Evolutionary conservation across 2,888 invertebrate genomes (phyloP), one percentile per base, ranked within the genome.

Genomic region (Sceliomorpha sp.): DNA sequence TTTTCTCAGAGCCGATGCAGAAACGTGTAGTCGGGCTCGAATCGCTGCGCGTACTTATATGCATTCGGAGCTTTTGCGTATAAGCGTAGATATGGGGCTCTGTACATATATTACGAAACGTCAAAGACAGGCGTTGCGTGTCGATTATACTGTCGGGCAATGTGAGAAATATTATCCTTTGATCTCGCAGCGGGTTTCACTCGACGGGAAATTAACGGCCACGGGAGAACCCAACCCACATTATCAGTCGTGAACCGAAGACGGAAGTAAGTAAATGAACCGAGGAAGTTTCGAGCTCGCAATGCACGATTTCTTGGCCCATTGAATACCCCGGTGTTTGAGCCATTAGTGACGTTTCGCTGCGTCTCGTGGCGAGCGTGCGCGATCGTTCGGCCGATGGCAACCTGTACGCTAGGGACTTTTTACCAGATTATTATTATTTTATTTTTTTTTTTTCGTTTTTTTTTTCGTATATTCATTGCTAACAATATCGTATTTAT

Each of bases 121-220:
- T 70, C 71, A 39, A 68, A 58, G 69, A 50, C 69, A 58, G 53
- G 58, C 70, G 74, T 83, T 79, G 83, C 79, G 77, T 81, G 78
- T 75, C 79, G 81, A 81, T 82, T 81, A 82, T 76, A 74, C 77
- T 73, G 78, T 79, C 75, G 75, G 68, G 68, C 80, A 72, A 77
- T 80, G 79, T 77, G 81, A 83, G 81, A 84, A 83, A 81, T 83
- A 83, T 83, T 83, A 84, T 84, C 81, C 83, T 83, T 82, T 81
- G 80, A 83, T 84, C 83, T 82, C 62, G 74, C 72, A 70, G 77
- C 77, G 75, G 73, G 80, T 83, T 82, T 81, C 79, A 80, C 77
- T 80, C 75, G 81, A 74, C 80, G 76, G 77, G 80, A 80, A 83
- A 84, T 83, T 81, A 83, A 83, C 82, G 82, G 80, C 77, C 68